Conservation (phyloP, 2,113 vertebrate genomes). For the Cavia aperea region DNA sequence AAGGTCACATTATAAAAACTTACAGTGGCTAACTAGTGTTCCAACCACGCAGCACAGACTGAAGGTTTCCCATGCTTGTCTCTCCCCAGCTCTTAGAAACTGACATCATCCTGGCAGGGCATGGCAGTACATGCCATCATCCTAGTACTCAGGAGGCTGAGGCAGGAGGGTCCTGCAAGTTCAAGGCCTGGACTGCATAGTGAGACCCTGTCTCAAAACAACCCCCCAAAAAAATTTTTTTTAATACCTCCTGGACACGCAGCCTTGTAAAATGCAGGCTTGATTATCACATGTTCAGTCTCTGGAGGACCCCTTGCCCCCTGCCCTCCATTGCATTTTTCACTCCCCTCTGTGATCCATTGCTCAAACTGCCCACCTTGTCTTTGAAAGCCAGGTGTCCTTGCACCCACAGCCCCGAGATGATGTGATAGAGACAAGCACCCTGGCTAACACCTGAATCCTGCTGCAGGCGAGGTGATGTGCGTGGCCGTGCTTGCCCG, state of each 20-base stretch:
- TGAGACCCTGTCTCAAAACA: not conserved
- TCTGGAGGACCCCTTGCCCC: not conserved
- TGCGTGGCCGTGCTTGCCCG: conserved; percentile 67
- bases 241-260: not conserved
- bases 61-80: not conserved
- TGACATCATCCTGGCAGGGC: not conserved
- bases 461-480: conserved; percentile 74
- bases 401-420: not conserved
- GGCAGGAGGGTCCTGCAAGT: not conserved
- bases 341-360: not conserved
- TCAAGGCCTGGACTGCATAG: not conserved
- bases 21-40: not conserved
- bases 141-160: not conserved
- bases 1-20: too few relatives aligned
- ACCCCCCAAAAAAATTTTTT: not conserved
- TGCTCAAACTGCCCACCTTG: not conserved
- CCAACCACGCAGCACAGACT: not conserved
- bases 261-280: not conserved
- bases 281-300: not conserved
- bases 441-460: not conserved
- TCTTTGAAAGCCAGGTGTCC: not conserved
- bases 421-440: not conserved
- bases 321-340: not conserved
- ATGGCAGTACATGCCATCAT: not conserved
- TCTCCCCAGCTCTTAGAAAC: not conserved